Evolutionary conservation across 2,797 vertebrate genomes (phyloP), one percentile per base, ranked within the genome.

Genomic region (Champsocephalus esox): DNA sequence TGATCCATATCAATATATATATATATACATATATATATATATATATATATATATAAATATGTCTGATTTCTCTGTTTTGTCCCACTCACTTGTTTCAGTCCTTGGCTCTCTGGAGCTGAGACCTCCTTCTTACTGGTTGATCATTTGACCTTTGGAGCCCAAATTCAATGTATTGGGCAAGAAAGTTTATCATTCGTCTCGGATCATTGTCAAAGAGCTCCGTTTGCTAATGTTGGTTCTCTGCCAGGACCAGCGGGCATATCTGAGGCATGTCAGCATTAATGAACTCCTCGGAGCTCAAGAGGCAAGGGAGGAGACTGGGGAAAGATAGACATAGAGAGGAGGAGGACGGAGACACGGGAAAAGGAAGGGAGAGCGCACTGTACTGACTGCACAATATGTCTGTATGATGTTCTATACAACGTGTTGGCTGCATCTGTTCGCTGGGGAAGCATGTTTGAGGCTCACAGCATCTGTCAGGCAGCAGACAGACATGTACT

Each of bases 391-490:
- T 82, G 70, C 66, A 72, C 75, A 73, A 75, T 86, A 82, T 83
- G 81, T 88, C 83, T 72, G 80, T 82, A 79, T 78, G 87, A 90
- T 87, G 82, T 76, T 82, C 32, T 5, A 28, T 16, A 62, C 46
- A 87, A 84, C 84, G 87, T 87, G 84, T 82, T 84, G 85, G 80
- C 88, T 86, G 76, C 46, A 38, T 87, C 88, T 86, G 83, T 91
- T 88, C 85, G 80, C 12, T 43, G 38, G 16, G 57, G 76, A 46
- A 61, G 77, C n/a, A 44, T 77, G 83, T 89, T 87, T 79, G 77
- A 84, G 75, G 72, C 83, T 89, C 77, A 62, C 82, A 92, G 89
- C 85, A 90, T 89, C 92, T 92, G 90, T 92, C 90, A 88, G 79
- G 64, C 72, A 62, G 78, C 80, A 80, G 73, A 84, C 77, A 74